Evolutionary conservation across 2,113 vertebrate species (phyloP), one percentile per base, ranked within the genome.

Genomic region (Protobothrops flavoviridis): DNA sequence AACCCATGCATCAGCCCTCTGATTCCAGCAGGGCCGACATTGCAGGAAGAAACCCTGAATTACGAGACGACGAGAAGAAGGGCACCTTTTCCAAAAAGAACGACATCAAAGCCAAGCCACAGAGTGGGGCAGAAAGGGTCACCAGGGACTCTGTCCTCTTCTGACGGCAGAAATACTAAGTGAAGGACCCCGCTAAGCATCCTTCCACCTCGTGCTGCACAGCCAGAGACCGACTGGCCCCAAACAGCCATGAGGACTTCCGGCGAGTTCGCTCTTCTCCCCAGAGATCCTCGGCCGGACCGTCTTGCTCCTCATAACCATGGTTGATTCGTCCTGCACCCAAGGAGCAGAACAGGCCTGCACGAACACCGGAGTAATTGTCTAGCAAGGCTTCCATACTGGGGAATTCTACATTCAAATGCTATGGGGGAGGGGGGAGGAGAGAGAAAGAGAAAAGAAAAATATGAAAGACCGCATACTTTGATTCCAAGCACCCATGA

Each of bases 311-410:
- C 97, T 99, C 98, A 0, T 99, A 99, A 95, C 98, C 96, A 50
- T 99, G 99, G 96, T 99, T 99, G 52, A 98, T 94, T 1, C 98
- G 97, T 29, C 98, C 98, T 4, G 96, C 97, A 95, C 95, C 97
- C 81, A 99, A 96, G 24, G 93, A 96, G 90, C 97, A 98, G 94
- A 98, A 98, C 95, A 99, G 98, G 94, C 98, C 98, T 0, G 97
- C 97, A 4, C 92, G 95, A 0, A 5, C 87, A 21, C 97, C 96
- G 0, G 98, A 98, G 95, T 99, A 98, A 96, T 98, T 98, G 48
- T 98, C 98, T 59, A 99, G 97, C 95, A 99, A 96, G 1, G 98
- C 98, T 2, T 98, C 97, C 69, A 99, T 43, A 69, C 98, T 98
- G 86, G 96, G 33, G 91, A 99, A 99, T 56, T 98, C 98, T 0